phyloP scores from a whole-genome alignment of 2,888 invertebrate genomes.

The Ophioninae sp. region DNA sequence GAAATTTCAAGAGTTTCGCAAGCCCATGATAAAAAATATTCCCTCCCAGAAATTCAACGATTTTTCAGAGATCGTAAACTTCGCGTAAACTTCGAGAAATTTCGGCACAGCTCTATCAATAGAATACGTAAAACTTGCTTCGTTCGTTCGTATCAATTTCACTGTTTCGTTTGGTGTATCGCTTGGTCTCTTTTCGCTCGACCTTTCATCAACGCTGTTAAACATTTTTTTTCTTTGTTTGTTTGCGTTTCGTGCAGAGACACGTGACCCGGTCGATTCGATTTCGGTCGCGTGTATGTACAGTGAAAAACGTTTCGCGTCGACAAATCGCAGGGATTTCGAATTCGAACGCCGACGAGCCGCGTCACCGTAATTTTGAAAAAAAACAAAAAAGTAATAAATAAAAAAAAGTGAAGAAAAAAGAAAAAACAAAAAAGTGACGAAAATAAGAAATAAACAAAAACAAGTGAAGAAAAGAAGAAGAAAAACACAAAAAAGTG shows the following conservation, averaged over 20 bases:
- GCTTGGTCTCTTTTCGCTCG: not conserved
- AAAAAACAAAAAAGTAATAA: not conserved
- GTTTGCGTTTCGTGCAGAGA: not conserved
- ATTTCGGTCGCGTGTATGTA: not conserved
- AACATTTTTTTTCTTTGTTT: not conserved
- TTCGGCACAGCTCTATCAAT: not conserved
- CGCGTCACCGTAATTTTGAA: not conserved
- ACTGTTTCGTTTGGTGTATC: not conserved
- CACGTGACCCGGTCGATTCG: not conserved
- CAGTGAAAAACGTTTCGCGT: not conserved
- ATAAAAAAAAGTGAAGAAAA: not conserved
- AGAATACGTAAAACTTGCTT: not conserved
- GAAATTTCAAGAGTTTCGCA: not conserved
- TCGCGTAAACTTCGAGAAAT: not conserved
- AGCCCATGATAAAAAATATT: not conserved
- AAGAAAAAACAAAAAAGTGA: not conserved
- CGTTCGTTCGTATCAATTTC: not conserved
- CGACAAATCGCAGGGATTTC: not conserved
- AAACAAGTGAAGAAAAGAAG: not conserved
- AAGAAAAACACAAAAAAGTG: not conserved
- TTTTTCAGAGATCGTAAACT: not conserved
- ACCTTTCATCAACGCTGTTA: not conserved
- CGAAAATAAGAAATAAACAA: not conserved
- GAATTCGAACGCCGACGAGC: not conserved
- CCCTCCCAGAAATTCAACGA: no score